These are phyloP conservation scores for Fratercula arctica DNA, from an alignment of 2,797 vertebrate genomes.

Conservation along the genomic window DNA sequence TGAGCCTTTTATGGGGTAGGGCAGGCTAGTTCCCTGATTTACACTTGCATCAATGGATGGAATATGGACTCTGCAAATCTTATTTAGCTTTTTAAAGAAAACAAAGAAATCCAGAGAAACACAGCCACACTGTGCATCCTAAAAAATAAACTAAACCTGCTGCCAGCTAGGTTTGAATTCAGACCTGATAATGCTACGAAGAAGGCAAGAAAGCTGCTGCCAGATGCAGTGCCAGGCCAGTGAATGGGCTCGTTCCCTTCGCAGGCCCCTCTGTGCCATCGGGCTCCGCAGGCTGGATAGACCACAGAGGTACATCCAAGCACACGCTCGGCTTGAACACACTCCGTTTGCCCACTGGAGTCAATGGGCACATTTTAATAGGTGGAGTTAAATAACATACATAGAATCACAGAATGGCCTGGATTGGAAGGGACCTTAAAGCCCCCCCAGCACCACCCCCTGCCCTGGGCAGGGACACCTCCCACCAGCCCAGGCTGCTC, in stretches of 20 bases:
- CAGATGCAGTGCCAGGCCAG: not conserved
- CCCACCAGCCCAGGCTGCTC: too few relatives aligned
- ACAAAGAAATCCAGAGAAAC: not conserved
- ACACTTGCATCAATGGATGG: not conserved
- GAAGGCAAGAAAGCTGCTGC: not conserved
- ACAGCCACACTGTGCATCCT: not conserved
- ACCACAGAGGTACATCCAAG: not conserved
- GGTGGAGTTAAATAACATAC: fast-evolving
- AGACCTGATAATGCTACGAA: not conserved
- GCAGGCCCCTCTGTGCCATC: not conserved
- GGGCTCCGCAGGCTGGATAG: too few relatives aligned
- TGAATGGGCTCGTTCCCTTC: not conserved
- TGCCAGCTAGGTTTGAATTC: not conserved
- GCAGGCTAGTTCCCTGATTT: not conserved
- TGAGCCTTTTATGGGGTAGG: not conserved
- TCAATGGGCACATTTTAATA: not conserved
- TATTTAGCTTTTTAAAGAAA: not conserved
- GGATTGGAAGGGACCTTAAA: too few relatives aligned
- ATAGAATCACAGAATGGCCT: not conserved
- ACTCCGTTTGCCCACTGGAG: fast-evolving
- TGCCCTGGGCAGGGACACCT: too few relatives aligned
- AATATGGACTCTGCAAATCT: not conserved
- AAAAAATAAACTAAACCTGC: not conserved
- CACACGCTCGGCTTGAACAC: not conserved
- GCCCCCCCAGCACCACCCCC: too few relatives aligned